Evolutionary conservation across 2,797 vertebrate genomes (phyloP).

Genomic region (Cephalopachus bancanus): DNA sequence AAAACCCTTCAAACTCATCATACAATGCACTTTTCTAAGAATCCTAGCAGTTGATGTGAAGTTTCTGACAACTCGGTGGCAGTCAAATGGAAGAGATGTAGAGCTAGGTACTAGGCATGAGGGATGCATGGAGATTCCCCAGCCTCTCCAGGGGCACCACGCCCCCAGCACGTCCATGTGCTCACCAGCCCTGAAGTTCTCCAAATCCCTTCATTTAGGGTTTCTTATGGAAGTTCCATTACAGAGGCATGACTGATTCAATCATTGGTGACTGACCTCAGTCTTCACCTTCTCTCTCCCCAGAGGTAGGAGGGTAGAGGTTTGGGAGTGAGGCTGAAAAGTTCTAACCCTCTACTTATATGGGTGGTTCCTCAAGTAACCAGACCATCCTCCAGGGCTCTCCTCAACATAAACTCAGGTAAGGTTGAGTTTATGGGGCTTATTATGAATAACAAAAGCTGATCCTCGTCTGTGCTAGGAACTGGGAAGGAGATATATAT

Average conservation of each 20-base stretch:
- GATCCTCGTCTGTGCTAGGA: background rate
- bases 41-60: background rate
- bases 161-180: background rate
- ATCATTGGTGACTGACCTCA: background rate
- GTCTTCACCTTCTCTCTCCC: background rate
- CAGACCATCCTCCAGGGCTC: background rate
- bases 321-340: background rate
- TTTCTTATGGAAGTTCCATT: background rate
- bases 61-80: background rate
- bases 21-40: background rate
- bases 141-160: background rate
- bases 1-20: background rate
- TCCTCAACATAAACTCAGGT: background rate
- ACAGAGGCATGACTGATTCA: background rate
- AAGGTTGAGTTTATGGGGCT: background rate
- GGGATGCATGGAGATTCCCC: background rate
- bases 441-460: background rate
- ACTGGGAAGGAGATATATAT: background rate
- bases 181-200: background rate
- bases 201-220: background rate
- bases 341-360: background rate
- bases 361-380: background rate
- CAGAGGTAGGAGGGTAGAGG: background rate
- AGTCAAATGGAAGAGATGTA: background rate
- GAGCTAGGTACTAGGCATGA: background rate